Conservation (phyloP, 2,888 invertebrate genomes). For the Protophormia terraenovae region DNA sequence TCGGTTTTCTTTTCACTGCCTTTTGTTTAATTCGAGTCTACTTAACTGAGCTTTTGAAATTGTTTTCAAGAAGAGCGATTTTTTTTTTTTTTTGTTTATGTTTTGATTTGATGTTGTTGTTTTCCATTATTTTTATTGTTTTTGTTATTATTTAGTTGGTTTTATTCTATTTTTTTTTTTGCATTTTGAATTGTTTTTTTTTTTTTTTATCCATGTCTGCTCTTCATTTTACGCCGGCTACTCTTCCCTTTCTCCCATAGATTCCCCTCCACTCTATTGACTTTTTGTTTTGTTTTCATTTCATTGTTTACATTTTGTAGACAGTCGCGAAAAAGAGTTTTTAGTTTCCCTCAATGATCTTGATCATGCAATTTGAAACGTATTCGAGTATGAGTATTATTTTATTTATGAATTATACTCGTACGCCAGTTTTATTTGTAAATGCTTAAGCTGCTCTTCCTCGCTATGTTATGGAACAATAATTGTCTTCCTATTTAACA, state of each 20-base stretch:
- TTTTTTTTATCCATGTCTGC: conserved; percentile 22
- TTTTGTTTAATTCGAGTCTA: conserved; percentile 17
- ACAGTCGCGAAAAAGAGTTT: not conserved
- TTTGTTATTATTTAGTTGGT: not conserved
- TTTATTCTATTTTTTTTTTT: conserved; percentile 2
- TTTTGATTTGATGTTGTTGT: conserved; percentile 18
- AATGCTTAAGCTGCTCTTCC: conserved; percentile 14
- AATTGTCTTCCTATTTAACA: conserved; percentile 59
- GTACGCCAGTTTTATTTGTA: not conserved
- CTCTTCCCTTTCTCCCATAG: not conserved
- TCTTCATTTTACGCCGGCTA: not conserved
- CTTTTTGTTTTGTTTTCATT: not conserved
- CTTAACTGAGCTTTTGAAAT: conserved; percentile 33
- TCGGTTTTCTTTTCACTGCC: not conserved
- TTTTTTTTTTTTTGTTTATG: conserved; percentile 11
- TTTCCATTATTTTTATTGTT: not conserved
- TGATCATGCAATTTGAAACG: conserved; percentile 60
- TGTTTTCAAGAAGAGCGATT: not conserved
- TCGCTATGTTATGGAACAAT: conserved; percentile 57
- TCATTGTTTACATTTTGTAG: conserved; percentile 41
- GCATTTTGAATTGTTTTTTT: not conserved
- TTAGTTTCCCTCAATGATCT: conserved; percentile 45
- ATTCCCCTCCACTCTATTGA: not conserved
- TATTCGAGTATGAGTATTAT: not conserved
- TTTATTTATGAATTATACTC: conserved; percentile 15